Evolutionary conservation across 2,113 vertebrate genomes (phyloP).

Genomic region (Tonatia bakeri): DNA sequence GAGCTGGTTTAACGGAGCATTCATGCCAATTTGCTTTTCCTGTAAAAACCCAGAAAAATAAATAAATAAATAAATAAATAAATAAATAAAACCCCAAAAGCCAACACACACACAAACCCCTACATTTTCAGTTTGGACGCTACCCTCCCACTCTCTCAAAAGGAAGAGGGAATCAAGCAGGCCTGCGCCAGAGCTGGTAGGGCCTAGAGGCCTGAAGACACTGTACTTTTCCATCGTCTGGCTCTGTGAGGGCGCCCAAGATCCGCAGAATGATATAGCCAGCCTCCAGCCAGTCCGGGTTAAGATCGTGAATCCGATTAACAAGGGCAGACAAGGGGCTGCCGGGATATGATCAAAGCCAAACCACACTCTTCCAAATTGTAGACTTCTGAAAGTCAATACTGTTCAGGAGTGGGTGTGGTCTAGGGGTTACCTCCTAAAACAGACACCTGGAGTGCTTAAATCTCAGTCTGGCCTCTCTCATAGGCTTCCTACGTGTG

Average conservation of each 20-base stretch:
- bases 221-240: slow-evolving; percentile 71
- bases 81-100: background rate
- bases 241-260: slow-evolving; percentile 24
- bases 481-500: background rate
- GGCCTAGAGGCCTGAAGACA: slow-evolving; percentile 35
- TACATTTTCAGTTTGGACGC: slow-evolving; percentile 48
- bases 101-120: background rate
- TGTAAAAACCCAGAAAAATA: slow-evolving; percentile 73
- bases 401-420: background rate
- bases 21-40: slow-evolving; percentile 75
- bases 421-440: background rate
- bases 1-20: slow-evolving; percentile 71
- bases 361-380: slow-evolving; percentile 32
- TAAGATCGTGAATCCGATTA: slow-evolving; percentile 23
- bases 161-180: slow-evolving; percentile 31
- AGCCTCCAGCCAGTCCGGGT: slow-evolving; percentile 38
- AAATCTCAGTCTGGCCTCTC: background rate
- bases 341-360: background rate
- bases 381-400: background rate
- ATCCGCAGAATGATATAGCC: slow-evolving; percentile 25
- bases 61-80: no score
- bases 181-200: background rate
- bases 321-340: slow-evolving; percentile 4
- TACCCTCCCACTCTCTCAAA: slow-evolving; percentile 56
- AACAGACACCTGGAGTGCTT: background rate